Evolutionary conservation across 2,888 invertebrate genomes (phyloP), one percentile per base, ranked within the genome.

Genomic region (Trissolcus japonicus): DNA sequence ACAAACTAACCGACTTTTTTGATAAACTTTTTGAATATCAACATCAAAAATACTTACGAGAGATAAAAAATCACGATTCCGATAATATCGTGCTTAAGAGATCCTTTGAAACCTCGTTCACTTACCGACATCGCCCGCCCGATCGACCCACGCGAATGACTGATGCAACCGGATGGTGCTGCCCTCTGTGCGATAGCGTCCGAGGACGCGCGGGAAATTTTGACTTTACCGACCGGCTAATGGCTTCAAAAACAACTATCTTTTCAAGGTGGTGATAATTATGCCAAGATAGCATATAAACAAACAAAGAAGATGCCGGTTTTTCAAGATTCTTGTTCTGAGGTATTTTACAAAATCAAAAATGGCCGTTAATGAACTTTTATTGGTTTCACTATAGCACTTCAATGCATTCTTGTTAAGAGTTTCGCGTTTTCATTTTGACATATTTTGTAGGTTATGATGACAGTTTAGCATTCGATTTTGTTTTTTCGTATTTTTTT

Each of bases 281-380:
- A 60, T 50, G 50, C 35, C 48, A 60, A 60, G 50, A n/a, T 40
- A 17, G 14, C 25, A 66, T 14, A 55, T 69, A 69, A 69, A 69
- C 56, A 69, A 63, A 78, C n/a, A 53, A 53, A 19, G 11, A 50
- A 0, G n/a, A 88, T 88, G 88, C 88, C 88, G 14, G 88, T 88
- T 17, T 88, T 88, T 79, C 88, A 87, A 81, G 88, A 88, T 81
- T 86, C 87, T 17, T 87, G 87, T 79, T 84, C 86, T 3, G 88
- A 88, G 81, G 88, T 88, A 83, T 75, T 57, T 65, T 29, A 54
- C 71, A 46, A 7, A 13, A 16, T 35, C 1, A 9, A 7, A 11
- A 35, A 35, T 35, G 11, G 11, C 35, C 9, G 35, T 7, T 7
- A 1, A 2, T 35, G 9, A 35, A 35, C 35, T 35, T 35, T 9